Conservation (phyloP, 1,140 invertebrate genomes). For the Drosophila teissieri region DNA sequence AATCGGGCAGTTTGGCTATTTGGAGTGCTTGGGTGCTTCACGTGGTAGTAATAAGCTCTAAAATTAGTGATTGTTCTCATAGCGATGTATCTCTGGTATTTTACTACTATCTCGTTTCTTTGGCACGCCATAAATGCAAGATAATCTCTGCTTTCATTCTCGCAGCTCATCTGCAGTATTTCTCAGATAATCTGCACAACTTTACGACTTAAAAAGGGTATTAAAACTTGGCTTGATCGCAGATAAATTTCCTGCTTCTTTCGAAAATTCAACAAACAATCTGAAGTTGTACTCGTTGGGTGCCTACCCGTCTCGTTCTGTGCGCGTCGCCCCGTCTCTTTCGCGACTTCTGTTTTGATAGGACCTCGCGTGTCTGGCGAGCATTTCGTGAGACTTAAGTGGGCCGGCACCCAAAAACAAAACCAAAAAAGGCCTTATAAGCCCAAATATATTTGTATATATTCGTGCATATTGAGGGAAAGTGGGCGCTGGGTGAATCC, state of each 20-base stretch:
- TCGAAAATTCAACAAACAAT: constrained; percentile 52
- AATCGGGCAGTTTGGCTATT: constrained; percentile 8
- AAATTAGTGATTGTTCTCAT: not conserved
- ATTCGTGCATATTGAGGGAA: constrained; percentile 6
- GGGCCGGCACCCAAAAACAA: constrained; percentile 66
- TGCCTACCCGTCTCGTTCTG: not conserved
- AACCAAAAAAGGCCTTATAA: constrained; percentile 12
- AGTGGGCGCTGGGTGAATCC: constrained; percentile 19
- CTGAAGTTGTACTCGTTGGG: constrained; percentile 42
- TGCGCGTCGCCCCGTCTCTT: not conserved
- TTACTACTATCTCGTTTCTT: not conserved
- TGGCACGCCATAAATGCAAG: not conserved
- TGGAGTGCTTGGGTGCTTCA: not conserved
- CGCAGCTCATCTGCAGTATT: constrained; percentile 8
- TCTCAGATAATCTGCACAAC: constrained; percentile 4
- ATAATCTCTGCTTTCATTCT: not conserved
- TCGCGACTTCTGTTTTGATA: constrained; percentile 10
- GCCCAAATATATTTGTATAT: constrained; percentile 4
- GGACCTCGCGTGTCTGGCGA: constrained; percentile 68
- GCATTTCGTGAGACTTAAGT: constrained; percentile 75
- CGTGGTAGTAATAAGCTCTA: not conserved
- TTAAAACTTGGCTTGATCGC: constrained; percentile 30
- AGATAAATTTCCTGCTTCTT: constrained; percentile 26
- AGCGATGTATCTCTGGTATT: not conserved
- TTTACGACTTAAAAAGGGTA: constrained; percentile 38